These are phyloP conservation scores for Conus betulinus DNA, from an alignment of 1,140 invertebrate genomes.

Conservation along the genomic window DNA sequence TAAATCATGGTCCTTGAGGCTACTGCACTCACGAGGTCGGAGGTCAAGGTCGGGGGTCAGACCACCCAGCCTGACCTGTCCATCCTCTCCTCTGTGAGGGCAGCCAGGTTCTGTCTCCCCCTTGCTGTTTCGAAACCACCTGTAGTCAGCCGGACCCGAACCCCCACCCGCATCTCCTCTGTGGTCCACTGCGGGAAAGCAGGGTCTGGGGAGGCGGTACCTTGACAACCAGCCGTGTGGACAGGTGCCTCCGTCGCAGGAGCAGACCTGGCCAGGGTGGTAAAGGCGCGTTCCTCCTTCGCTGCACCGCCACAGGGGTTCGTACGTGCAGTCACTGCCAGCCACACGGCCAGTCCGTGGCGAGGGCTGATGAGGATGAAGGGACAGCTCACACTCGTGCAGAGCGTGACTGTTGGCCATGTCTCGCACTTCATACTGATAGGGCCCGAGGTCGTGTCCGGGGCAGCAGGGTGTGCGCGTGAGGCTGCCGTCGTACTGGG, in stretches of 20 bases:
- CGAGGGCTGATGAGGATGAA: not conserved
- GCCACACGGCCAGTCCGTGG: not conserved
- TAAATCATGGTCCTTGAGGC: not conserved
- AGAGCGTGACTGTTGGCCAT: not conserved
- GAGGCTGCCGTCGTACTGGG: not conserved
- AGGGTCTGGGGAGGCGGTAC: conserved; percentile 16
- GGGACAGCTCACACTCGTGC: too few relatives aligned
- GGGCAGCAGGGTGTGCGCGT: not conserved
- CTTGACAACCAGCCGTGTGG: conserved; percentile 23
- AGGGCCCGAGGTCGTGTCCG: not conserved
- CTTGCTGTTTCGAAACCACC: not conserved
- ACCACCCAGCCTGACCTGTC: not conserved
- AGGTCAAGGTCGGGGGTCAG: not conserved
- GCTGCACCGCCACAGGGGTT: conserved; percentile 5
- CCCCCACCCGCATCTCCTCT: not conserved
- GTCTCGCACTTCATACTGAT: not conserved
- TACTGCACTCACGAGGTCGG: not conserved
- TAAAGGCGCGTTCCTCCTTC: too few relatives aligned
- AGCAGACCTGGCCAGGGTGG: not conserved
- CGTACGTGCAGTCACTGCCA: not conserved
- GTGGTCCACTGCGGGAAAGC: not conserved
- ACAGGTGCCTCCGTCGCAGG: not conserved
- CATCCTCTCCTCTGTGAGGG: not conserved
- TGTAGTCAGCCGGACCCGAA: not conserved
- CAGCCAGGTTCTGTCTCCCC: not conserved